These are phyloP conservation scores for Zaprionus davidi DNA, from an alignment of 1,140 invertebrate species.

Conservation along the genomic window DNA sequence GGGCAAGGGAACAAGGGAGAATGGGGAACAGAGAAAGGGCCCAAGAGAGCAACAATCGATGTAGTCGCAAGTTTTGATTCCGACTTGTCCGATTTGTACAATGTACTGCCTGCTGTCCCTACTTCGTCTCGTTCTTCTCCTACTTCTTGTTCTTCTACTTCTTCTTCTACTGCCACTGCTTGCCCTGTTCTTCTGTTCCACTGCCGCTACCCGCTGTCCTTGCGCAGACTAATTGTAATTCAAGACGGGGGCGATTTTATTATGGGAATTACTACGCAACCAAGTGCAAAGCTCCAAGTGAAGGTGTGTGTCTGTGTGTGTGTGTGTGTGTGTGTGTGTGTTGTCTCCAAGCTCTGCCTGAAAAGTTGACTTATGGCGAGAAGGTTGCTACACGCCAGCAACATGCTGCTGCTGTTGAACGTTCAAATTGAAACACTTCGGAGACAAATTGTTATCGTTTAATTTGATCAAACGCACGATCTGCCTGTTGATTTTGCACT, in stretches of 20 bases:
- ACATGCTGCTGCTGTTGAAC: slow-evolving; percentile 58
- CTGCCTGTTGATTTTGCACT: slow-evolving; percentile 73
- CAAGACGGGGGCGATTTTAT: slow-evolving; percentile 84
- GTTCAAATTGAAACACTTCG: slow-evolving; percentile 84
- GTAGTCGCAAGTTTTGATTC: slow-evolving; percentile 9
- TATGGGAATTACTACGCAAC: slow-evolving; percentile 77
- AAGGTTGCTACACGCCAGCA: slow-evolving; percentile 63
- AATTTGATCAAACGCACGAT: slow-evolving; percentile 84
- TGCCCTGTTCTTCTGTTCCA: not conserved
- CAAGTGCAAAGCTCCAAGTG: slow-evolving; percentile 60
- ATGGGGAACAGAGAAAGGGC: not conserved
- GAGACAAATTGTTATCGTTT: slow-evolving; percentile 84
- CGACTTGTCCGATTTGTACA: not conserved
- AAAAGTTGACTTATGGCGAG: slow-evolving; percentile 77
- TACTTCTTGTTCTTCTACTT: not conserved
- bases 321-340: slow-evolving; percentile 20
- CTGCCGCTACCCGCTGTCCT: slow-evolving; percentile 44
- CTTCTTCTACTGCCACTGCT: not conserved
- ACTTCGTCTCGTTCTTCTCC: not conserved
- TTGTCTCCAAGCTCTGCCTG: slow-evolving; percentile 45
- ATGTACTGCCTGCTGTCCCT: not conserved
- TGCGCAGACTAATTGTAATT: slow-evolving; percentile 83
- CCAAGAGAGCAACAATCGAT: slow-evolving; percentile 46
- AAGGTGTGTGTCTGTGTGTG: slow-evolving; percentile 26
- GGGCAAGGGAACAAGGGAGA: slow-evolving; percentile 13